phyloP scores from a whole-genome alignment of 2,888 invertebrate species.

The Drosophila phalerata region DNA sequence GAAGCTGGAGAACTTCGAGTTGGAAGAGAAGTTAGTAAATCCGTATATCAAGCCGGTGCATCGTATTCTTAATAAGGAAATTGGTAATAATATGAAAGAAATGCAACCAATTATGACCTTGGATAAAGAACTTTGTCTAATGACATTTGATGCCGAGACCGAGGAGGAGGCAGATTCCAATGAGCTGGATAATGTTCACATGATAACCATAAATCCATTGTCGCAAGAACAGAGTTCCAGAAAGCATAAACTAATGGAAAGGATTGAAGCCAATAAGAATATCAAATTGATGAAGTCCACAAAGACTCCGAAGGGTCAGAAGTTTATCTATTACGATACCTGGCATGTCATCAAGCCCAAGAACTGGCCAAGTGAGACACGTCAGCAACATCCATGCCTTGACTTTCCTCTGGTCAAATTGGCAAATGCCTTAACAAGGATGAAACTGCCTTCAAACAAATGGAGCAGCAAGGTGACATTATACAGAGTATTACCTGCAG shows the following conservation, averaged over 20 bases:
- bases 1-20: neutral
- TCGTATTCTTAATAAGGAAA: slow-evolving; percentile 1
- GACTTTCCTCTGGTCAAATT: slow-evolving; percentile 81
- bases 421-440: slow-evolving; percentile 73
- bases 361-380: slow-evolving; percentile 35
- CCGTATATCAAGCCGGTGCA: too few species aligned
- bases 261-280: neutral
- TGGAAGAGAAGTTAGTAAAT: too few species aligned
- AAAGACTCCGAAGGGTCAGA: neutral
- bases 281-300: neutral
- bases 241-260: neutral
- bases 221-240: neutral
- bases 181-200: neutral
- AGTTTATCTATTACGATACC: slow-evolving; percentile 81
- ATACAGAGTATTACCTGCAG: slow-evolving; percentile 63
- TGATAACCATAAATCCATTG: neutral
- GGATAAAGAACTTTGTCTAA: slow-evolving; percentile 2
- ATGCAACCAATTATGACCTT: slow-evolving; percentile 16
- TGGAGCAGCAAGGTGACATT: slow-evolving; percentile 83
- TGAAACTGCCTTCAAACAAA: slow-evolving; percentile 73
- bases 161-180: neutral
- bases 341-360: slow-evolving; percentile 83
- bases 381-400: slow-evolving; percentile 60
- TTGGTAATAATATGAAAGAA: neutral
- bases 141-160: neutral